Conservation (phyloP, 2,888 invertebrate genomes). For the Pyralis farinalis region DNA sequence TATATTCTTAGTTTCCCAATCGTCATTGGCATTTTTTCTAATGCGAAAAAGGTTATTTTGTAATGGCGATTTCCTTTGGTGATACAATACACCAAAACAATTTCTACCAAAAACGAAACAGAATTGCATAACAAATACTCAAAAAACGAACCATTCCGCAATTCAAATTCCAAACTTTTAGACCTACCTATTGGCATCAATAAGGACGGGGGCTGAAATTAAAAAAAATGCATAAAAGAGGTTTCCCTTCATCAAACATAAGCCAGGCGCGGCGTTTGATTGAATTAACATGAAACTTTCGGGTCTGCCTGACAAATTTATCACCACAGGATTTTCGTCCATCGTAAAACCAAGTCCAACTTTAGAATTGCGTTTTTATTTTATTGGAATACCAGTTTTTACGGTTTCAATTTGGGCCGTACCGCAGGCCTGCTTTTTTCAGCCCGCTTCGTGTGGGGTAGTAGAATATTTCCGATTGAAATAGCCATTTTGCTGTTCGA, state of each 20-base stretch:
- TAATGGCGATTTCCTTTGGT: too few species aligned
- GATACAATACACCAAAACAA: too few species aligned
- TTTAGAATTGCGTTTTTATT: constrained; percentile 57
- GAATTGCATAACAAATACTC: too few species aligned
- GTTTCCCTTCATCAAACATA: constrained; percentile 65
- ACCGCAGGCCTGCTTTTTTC: neutral
- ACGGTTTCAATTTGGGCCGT: constrained; percentile 38
- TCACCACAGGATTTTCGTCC: constrained; percentile 51
- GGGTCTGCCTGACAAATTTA: constrained; percentile 66
- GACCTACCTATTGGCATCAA: constrained; percentile 13
- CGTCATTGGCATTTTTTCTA: too few species aligned
- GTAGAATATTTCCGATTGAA: neutral
- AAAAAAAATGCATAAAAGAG: constrained; percentile 40
- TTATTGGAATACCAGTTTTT: constrained; percentile 47
- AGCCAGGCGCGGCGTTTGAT: constrained; percentile 62
- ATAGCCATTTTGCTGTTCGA: neutral
- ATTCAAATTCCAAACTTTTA: constrained; percentile 5
- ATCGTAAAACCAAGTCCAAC: constrained; percentile 53
- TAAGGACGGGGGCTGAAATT: constrained; percentile 12
- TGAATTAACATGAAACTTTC: constrained; percentile 74
- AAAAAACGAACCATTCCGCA: too few species aligned
- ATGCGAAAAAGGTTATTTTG: too few species aligned
- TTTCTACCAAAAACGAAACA: too few species aligned
- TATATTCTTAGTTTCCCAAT: too few species aligned
- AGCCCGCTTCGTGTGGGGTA: neutral